A percentile compares a stretch with the other conserved stretches of the same genome.
These are phyloP conservation scores for Datnioides undecimradiatus DNA, from an alignment of 2,113 vertebrate genomes.

Conservation along the genomic window DNA sequence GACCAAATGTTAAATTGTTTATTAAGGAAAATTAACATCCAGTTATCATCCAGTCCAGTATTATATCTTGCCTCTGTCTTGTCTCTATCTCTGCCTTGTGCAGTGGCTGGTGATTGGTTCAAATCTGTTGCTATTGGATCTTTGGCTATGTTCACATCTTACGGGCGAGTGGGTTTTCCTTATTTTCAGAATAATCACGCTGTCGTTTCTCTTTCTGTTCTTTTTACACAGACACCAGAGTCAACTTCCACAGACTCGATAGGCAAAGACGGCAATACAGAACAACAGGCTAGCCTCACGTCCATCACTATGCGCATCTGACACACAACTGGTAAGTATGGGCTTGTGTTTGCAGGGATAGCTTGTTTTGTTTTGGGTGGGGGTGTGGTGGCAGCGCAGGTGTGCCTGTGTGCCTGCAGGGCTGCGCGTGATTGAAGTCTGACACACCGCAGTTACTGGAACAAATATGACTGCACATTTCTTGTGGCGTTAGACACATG, in stretches of 20 bases:
- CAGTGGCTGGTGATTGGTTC: not conserved
- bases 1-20: not conserved
- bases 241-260: conserved; percentile 25
- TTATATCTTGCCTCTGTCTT: too few species aligned
- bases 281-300: conserved; percentile 34
- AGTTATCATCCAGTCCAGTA: too few species aligned
- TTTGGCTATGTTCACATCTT: conserved; percentile 1
- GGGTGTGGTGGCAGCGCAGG: not conserved
- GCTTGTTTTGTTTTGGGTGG: not conserved
- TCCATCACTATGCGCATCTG: conserved; percentile 71
- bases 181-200: conserved; percentile 37
- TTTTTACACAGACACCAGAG: conserved; percentile 50
- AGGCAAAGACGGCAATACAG: conserved; percentile 26
- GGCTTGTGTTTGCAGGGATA: not conserved
- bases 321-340: conserved; percentile 72
- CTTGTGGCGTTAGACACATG: not conserved
- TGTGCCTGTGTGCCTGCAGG: not conserved
- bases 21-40: too few species aligned
- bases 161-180: conserved; percentile 32
- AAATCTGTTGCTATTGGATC: conserved; percentile 4
- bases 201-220: conserved; percentile 18
- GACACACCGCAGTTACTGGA: too few species aligned
- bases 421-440: not conserved
- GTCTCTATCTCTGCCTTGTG: too few species aligned
- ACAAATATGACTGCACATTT: not conserved